Base-by-base conservation (phyloP, 2,797 vertebrate species). In the Poeciliopsis turneri region DNA sequence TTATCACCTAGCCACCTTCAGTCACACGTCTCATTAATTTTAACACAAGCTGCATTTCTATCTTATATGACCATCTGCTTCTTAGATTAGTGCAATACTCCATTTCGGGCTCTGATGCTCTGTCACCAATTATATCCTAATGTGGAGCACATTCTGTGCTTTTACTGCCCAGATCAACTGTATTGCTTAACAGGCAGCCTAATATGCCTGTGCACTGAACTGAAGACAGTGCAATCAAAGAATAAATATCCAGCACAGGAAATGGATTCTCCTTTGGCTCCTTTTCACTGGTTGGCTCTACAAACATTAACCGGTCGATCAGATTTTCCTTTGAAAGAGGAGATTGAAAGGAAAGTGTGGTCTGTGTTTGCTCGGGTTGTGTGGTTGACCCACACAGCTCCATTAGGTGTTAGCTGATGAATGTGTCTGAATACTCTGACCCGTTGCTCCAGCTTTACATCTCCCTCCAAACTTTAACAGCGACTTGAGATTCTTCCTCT, bases 161-260 rank as follows among this genome's bases (percentile, higher is more conserved):
- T 86, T 90, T 73, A 78, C 80, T 59, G 57, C 45, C 41, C 3
- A 12, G 74, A 76, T 76, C 43, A 6, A 53, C 69, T 49, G 66
- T 76, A 73, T 84, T 57, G 71, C 81, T 77, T 78, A 87, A 88
- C 78, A 85, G 75, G 71, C 77, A 33, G 64, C 75, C 9, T 47
- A 72, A 85, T 84, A 78, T 70, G 76, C 45, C 33, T 13, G 77
- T 45, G 46, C 46, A 76, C 77, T 86, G 74, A 84, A 82, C 64
- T 75, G 66, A 82, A 77, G 73, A 85, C 85, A 90, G 90, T 85
- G 82, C 80, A 84, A 89, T 91, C 85, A 84, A 72, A 79, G 86
- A 82, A 90, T 83, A 88, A 83, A 90, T 82, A 87, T 82, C 81
- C 75, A 86, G 84, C 74, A 33, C 81, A 85, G 80, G 80, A 77